Base-by-base conservation (phyloP, 2,113 vertebrate species). In the Geococcyx californianus region DNA sequence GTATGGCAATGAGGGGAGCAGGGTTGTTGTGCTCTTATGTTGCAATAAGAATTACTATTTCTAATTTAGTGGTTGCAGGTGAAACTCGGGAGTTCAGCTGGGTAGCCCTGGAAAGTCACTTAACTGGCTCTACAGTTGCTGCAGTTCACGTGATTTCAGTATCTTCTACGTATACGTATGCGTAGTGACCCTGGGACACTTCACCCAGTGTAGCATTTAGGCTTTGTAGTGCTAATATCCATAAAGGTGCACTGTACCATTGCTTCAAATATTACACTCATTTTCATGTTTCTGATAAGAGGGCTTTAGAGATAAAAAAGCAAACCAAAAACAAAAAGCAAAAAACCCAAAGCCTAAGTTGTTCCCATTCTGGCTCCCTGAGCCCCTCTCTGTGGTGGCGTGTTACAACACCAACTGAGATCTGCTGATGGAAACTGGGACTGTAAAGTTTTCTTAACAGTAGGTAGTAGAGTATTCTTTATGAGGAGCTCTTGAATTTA, bases 131-230 rank as follows among this genome's bases (percentile, higher is more conserved):
- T 38, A 7, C 6, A 5, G 40, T 70, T 0, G 0, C n/a, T 38
- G 33, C 0, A 0, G 8, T 64, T 36, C 34, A 2, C 1, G 0
- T 13, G 4, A 51, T 51, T 84, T 38, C 29, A 9, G 0, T 3
- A 5, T 28, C 24, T 59, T 88, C n/a, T 3, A 5, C 0, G 1
- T 29, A 34, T 21, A 11, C 1, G 3, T 56, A 18, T 6, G 24
- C 2, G 1, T 49, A n/a, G 8, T 70, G 34, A 11, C 63, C 21
- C 42, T 62, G 56, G 47, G 34, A 84, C 0, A 2, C 26, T 40
- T 80, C 59, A 68, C 28, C 38, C 6, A 0, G 26, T 3, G 0
- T 12, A 68, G 16, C 28, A 16, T 73, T 83, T 38, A 81, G 38
- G 40, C 44, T 90, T 66, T 13, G 25, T 20, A 64, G 47, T 3